Evolutionary conservation across 1,140 invertebrate genomes (phyloP), one percentile per base, ranked within the genome.

Genomic region (Chionoecetes opilio): DNA sequence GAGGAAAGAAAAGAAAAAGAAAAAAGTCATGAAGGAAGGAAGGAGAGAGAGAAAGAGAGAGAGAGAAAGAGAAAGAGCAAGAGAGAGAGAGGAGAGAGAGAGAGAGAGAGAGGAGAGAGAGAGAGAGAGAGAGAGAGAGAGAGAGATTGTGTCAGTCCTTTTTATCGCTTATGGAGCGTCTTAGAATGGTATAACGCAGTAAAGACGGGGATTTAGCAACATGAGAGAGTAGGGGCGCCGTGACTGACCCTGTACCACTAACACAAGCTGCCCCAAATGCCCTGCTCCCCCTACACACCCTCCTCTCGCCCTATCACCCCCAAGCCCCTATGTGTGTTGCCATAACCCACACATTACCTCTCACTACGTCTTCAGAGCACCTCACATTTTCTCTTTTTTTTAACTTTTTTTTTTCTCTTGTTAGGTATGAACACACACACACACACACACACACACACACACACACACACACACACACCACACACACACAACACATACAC

Each of bases 371-470:
- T n/a, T n/a, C n/a, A n/a, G n/a, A n/a, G n/a, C n/a, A n/a, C n/a
- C n/a, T n/a, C n/a, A n/a, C n/a, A n/a, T n/a, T n/a, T n/a, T n/a
- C n/a, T n/a, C n/a, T n/a, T n/a, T n/a, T n/a, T n/a, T n/a, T n/a
- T n/a, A n/a, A n/a, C n/a, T n/a, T n/a, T n/a, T n/a, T n/a, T n/a
- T n/a, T n/a, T n/a, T n/a, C n/a, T n/a, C n/a, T n/a, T n/a, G n/a
- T n/a, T n/a, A n/a, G n/a, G n/a, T n/a, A n/a, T n/a, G n/a, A n/a
- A n/a, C n/a, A n/a, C n/a, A n/a, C n/a, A 85, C 84, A 85, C 84
- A 85, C 84, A 85, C 84, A 85, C 84, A 85, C 84, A 85, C 84
- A 85, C 8, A 8, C 84, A 85, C 84, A 85, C 84, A 85, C 84
- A 85, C 84, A 85, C 84, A 85, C 84, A n/a, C n/a, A n/a, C n/a